Conservation (phyloP, 2,113 vertebrate genomes). For the Muntiacus muntjak region DNA sequence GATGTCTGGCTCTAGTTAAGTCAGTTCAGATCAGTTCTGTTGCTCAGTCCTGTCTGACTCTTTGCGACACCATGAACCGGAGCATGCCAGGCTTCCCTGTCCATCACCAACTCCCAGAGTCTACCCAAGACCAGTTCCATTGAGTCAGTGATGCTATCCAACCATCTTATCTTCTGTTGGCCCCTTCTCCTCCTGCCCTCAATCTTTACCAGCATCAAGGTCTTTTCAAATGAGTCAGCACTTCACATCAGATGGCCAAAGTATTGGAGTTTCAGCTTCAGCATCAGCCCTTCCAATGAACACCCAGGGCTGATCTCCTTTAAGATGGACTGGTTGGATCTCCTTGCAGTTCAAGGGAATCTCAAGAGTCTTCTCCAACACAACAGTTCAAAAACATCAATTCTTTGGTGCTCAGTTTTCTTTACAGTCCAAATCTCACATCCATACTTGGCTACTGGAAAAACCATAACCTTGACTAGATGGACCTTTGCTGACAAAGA, state of each 20-base stretch:
- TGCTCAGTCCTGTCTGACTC: rapidly evolving
- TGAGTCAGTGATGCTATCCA: background rate
- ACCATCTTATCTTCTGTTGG: background rate
- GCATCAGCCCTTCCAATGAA: background rate
- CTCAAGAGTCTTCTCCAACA: background rate
- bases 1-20: background rate
- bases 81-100: background rate
- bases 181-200: background rate
- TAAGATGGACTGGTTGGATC: background rate
- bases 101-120: background rate
- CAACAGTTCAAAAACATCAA: background rate
- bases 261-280: background rate
- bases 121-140: background rate
- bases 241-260: background rate
- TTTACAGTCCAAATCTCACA: background rate
- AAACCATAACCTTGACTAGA: background rate
- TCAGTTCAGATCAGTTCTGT: background rate
- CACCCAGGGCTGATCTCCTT: background rate
- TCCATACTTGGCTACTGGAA: background rate
- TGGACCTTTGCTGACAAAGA: background rate
- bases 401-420: background rate
- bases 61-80: rapidly evolving
- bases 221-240: background rate
- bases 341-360: background rate
- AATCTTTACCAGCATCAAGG: background rate